Base-by-base conservation (phyloP, 2,888 invertebrate genomes). In the Agelastica alni region DNA sequence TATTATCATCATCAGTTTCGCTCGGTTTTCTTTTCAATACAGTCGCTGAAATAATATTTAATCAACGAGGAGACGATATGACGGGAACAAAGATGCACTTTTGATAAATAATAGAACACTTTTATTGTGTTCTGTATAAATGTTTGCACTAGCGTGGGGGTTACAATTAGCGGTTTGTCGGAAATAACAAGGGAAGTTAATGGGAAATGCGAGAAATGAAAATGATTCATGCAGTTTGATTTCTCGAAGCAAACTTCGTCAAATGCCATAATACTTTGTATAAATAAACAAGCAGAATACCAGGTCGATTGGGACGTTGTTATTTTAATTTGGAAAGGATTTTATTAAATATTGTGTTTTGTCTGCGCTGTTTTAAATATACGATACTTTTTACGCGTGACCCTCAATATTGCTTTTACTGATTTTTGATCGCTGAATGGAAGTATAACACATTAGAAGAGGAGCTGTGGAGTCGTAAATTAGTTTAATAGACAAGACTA, bases 1-100 rank as follows among this genome's bases (percentile, higher is more conserved):
- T 37, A n/a, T 53, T 47, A 42, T 47, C 53, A 18, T 47, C 53
- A 18, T 47, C 34, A 42, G 44, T 53, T 42, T 42, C 43, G 34
- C 34, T 45, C 26, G 51, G 45, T 41, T 48, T 48, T 44, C 44
- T 45, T 45, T 49, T 49, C 48, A 43, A 26, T 39, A 28, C 6
- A 20, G 30, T 46, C 42, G 26, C 43, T 59, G 51, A 48, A 59
- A 59, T 59, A 59, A 59, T 59, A 59, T 56, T 52, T 44, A 53
- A 53, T 53, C 51, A 36, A 37, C n/a, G 48, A 18, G 13, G 20
- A 37, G 26, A 20, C 20, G 26, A 26, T 6, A 7, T 26, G 7
- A 22, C 6, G 37, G n/a, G 36, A 48, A 58, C 52, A 55, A 56
- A 51, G 53, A 53, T 42, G 51, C 53, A 56, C 56, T 59, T 59